phyloP scores from a whole-genome alignment of 2,888 invertebrate genomes.

The Pseudococcus viburni region DNA sequence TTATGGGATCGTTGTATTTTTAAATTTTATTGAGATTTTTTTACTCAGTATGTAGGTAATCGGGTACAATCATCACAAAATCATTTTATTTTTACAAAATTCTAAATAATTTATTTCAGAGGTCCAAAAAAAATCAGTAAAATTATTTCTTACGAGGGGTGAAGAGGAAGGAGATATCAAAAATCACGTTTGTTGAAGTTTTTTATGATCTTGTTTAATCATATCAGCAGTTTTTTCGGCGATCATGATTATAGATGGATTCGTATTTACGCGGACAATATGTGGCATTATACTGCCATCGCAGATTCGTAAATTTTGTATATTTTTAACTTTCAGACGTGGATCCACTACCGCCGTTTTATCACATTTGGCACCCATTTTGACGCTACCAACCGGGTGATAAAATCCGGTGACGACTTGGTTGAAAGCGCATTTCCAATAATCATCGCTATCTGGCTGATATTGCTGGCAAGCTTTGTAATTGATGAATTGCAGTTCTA shows the following conservation, averaged over 20 bases:
- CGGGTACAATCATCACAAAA: too few relatives aligned
- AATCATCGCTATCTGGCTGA: conserved; percentile 71
- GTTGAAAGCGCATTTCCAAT: conserved; percentile 75
- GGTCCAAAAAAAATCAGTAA: too few relatives aligned
- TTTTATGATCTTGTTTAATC: conserved; percentile 68
- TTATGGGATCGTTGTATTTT: too few relatives aligned
- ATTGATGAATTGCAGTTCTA: conserved; percentile 71
- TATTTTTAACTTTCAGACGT: conserved; percentile 74
- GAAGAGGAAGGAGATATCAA: too few relatives aligned
- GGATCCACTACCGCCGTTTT: conserved; percentile 73
- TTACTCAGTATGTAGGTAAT: too few relatives aligned
- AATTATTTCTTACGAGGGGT: too few relatives aligned
- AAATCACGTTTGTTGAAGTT: not conserved
- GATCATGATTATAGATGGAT: conserved; percentile 74
- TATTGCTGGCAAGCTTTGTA: conserved; percentile 71
- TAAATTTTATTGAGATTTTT: too few relatives aligned
- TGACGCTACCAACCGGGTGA: conserved; percentile 80
- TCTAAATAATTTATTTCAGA: too few relatives aligned
- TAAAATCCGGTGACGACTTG: conserved; percentile 75
- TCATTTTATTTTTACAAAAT: too few relatives aligned
- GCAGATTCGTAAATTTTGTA: conserved; percentile 74
- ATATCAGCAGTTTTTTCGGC: conserved; percentile 71
- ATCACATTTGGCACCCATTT: conserved; percentile 76
- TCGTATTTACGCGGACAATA: conserved; percentile 75
- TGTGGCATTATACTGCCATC: conserved; percentile 75